These are phyloP conservation scores for Hypomesus transpacificus DNA, from an alignment of 2,113 vertebrate genomes.

Conservation along the genomic window DNA sequence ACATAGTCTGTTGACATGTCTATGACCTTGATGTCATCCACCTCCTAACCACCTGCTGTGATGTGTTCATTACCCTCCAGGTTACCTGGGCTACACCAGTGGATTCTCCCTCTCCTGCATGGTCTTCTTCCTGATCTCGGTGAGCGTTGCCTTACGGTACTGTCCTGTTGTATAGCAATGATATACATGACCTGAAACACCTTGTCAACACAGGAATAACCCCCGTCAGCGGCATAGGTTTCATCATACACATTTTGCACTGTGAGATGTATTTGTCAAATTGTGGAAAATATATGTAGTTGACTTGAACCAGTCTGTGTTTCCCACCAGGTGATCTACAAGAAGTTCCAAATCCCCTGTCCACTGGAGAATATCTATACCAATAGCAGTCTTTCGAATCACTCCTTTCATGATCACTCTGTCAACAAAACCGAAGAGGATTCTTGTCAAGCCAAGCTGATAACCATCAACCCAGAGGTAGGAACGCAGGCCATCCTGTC, in stretches of 20 bases:
- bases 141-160: conserved; percentile 59
- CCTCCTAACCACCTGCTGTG: neutral
- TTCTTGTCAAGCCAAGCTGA: conserved; percentile 62
- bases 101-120: conserved; percentile 86
- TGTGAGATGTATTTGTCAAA: no score
- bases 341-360: conserved; percentile 76
- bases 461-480: conserved; percentile 80
- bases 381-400: neutral
- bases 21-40: no score
- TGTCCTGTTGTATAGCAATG: neutral
- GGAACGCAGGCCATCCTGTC: conserved; percentile 10
- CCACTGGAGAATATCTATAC: conserved; percentile 47
- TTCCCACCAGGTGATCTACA: conserved; percentile 78
- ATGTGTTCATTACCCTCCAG: conserved; percentile 46
- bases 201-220: no score
- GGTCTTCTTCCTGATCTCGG: conserved; percentile 85
- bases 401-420: conserved; percentile 48
- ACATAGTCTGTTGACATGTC: no score
- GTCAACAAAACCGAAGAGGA: conserved; percentile 27
- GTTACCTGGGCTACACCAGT: conserved; percentile 86
- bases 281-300: no score
- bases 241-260: no score
- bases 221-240: no score
- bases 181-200: no score
- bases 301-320: neutral